Conservation (phyloP, 2,888 invertebrate genomes). For the Caenorhabditis angaria region DNA sequence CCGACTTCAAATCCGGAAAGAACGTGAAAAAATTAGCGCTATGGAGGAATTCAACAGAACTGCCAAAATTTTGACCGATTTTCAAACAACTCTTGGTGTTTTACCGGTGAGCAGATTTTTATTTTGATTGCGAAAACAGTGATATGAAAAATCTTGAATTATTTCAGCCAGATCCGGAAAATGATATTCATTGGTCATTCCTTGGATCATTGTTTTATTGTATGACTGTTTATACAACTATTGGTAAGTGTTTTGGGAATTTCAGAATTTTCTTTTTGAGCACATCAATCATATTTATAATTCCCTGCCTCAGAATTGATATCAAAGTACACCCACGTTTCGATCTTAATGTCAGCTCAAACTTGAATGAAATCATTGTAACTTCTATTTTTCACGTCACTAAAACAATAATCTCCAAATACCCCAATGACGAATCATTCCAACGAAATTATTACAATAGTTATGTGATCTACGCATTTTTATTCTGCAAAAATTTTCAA, state of each 20-base stretch:
- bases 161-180: constrained; percentile 48
- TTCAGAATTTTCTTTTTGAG: background rate
- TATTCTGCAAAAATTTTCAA: too few relatives aligned
- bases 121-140: too few relatives aligned
- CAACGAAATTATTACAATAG: too few relatives aligned
- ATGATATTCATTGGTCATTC: constrained; percentile 60
- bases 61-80: constrained; percentile 53
- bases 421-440: too few relatives aligned
- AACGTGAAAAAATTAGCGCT: constrained; percentile 53
- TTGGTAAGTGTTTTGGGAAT: constrained; percentile 75
- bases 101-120: constrained; percentile 11
- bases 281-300: background rate
- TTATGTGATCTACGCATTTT: too few relatives aligned
- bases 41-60: constrained; percentile 67
- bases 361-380: too few relatives aligned
- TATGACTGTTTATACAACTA: constrained; percentile 71
- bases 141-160: background rate
- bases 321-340: too few relatives aligned
- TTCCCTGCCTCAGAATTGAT: too few relatives aligned
- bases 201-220: constrained; percentile 67
- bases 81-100: constrained; percentile 62
- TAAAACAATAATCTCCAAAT: too few relatives aligned
- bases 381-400: too few relatives aligned
- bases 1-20: constrained; percentile 49
- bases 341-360: too few relatives aligned